phyloP scores from a whole-genome alignment of 1,140 invertebrate species.

The Apis dorsata region DNA sequence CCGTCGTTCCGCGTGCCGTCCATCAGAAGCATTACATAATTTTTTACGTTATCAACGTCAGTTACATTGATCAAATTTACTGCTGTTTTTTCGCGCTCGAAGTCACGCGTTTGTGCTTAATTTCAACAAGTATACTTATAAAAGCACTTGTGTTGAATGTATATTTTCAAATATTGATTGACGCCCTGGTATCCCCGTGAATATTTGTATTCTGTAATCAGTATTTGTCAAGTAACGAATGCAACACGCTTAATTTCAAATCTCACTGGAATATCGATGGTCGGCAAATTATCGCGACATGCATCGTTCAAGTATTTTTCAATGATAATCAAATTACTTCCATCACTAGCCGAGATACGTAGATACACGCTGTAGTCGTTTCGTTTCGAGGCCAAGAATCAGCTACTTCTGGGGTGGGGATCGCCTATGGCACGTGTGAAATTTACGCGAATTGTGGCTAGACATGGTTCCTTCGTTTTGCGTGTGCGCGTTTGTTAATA shows the following conservation, averaged over 20 bases:
- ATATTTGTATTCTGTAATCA: slow-evolving; percentile 27
- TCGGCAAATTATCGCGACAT: background rate
- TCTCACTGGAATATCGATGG: background rate
- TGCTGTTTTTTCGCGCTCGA: too few species aligned
- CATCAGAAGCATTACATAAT: slow-evolving; percentile 19
- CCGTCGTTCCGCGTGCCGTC: background rate
- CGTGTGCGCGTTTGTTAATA: background rate
- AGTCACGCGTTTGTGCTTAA: background rate
- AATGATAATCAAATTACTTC: slow-evolving; percentile 40
- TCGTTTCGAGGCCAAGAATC: slow-evolving; percentile 59
- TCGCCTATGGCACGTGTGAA: slow-evolving; percentile 60
- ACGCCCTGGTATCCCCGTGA: background rate
- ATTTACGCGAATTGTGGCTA: slow-evolving; percentile 55
- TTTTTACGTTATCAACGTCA: slow-evolving; percentile 5
- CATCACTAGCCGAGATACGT: slow-evolving; percentile 6
- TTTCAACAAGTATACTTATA: slow-evolving; percentile 19
- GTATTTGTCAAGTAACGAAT: background rate
- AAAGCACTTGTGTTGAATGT: background rate
- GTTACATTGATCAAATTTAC: slow-evolving; percentile 7
- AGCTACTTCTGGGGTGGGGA: slow-evolving; percentile 35
- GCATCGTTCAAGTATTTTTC: slow-evolving; percentile 15
- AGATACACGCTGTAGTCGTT: slow-evolving; percentile 36
- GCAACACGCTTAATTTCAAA: background rate
- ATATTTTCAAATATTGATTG: slow-evolving; percentile 18
- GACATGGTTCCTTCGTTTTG: slow-evolving; percentile 37